Evolutionary conservation across 2,797 vertebrate genomes (phyloP).

Genomic region (Sitta carolinensis): DNA sequence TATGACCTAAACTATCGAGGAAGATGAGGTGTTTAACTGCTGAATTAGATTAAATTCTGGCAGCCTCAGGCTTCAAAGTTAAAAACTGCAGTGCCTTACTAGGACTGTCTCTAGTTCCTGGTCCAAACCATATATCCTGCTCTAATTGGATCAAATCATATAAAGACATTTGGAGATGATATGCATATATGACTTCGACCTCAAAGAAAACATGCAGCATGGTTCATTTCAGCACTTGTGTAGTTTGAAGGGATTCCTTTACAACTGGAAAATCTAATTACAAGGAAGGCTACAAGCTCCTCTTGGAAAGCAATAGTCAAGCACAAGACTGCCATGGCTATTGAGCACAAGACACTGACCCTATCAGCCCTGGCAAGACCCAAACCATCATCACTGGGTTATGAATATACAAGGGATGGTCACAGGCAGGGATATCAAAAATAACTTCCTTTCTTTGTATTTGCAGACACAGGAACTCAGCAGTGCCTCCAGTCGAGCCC

Average conservation of each 20-base stretch:
- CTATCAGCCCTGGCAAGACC: not conserved
- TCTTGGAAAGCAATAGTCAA: not conserved
- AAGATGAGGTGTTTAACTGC: not conserved
- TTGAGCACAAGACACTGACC: not conserved
- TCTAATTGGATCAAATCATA: not conserved
- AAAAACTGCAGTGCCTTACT: not conserved
- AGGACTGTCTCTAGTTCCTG: not conserved
- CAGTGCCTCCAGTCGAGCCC: not conserved
- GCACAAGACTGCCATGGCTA: not conserved
- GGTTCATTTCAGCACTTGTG: not conserved
- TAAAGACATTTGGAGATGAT: not conserved
- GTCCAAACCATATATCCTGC: not conserved
- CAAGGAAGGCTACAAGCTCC: not conserved
- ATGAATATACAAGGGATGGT: not conserved
- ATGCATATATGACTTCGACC: not conserved
- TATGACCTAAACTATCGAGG: not conserved
- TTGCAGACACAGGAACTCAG: not conserved
- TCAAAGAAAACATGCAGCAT: not conserved
- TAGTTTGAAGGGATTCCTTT: not conserved
- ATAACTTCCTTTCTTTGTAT: not conserved
- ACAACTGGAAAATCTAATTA: slow-evolving; percentile 8
- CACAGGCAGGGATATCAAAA: not conserved
- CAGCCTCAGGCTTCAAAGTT: not conserved
- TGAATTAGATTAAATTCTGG: not conserved
- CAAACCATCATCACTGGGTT: not conserved